Evolutionary conservation across 2,797 vertebrate species (phyloP).

Genomic region (Lagodon rhomboides): DNA sequence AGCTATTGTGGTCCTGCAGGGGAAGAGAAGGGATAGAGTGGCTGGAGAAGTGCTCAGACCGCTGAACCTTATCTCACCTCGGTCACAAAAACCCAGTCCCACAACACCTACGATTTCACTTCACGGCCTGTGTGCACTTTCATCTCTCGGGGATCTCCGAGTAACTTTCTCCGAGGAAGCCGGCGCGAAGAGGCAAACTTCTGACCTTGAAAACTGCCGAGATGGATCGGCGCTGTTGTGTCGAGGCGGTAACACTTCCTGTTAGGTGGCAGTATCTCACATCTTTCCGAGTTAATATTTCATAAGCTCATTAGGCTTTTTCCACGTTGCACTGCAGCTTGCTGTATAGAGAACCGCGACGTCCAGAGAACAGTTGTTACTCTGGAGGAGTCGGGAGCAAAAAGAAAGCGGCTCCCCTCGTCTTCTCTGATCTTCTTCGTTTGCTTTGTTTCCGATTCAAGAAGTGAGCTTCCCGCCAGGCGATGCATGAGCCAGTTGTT

Average conservation of each 20-base stretch:
- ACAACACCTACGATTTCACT: conserved; percentile 43
- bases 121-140: conserved; percentile 22
- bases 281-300: conserved; percentile 33
- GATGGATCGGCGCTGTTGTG: not conserved
- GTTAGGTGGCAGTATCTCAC: not conserved
- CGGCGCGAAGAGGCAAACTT: conserved; percentile 22
- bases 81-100: conserved; percentile 47
- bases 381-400: conserved; percentile 2
- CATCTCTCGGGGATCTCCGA: conserved; percentile 30
- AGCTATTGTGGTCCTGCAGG: conserved; percentile 51
- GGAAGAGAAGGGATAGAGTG: conserved; percentile 37
- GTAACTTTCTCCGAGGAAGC: conserved; percentile 29
- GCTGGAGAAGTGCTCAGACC: conserved; percentile 46
- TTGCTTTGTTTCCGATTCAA: too few relatives aligned
- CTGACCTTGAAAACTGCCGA: conserved; percentile 25
- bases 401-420: conserved; percentile 21
- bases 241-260: not conserved
- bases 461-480: too few relatives aligned
- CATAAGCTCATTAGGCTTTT: conserved; percentile 7
- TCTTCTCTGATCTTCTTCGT: not conserved
- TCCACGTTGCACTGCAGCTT: not conserved
- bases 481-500: too few relatives aligned
- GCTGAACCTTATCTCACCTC: conserved; percentile 50
- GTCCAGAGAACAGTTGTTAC: not conserved
- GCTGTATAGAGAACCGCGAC: not conserved